Conservation (phyloP, 2,113 vertebrate genomes). For the Eubucco bourcierii region DNA sequence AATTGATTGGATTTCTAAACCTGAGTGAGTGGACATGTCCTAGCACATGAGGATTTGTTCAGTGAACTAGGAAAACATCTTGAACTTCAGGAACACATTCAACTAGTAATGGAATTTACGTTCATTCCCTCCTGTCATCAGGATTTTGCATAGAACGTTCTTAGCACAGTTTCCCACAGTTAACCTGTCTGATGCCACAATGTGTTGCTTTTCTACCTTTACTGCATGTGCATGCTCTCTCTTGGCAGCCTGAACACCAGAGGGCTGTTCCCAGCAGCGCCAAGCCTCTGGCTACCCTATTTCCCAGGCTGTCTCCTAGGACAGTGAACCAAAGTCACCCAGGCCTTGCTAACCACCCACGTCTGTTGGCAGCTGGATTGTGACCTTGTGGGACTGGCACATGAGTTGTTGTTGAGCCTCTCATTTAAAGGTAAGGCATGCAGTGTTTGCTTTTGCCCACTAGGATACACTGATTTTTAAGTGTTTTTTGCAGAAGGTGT, state of each 20-base stretch:
- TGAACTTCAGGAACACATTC: not conserved
- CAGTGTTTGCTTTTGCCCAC: not conserved
- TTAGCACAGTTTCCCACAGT: not conserved
- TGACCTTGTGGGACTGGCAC: not conserved
- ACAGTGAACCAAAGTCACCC: not conserved
- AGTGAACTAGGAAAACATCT: not conserved
- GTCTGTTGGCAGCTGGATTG: not conserved
- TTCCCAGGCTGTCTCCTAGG: not conserved
- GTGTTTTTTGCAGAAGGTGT: not conserved
- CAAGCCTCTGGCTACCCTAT: not conserved
- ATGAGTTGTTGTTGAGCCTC: too few relatives aligned
- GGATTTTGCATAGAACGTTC: not conserved
- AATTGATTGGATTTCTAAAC: not conserved
- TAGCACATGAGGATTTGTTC: not conserved
- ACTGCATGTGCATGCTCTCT: accelerated
- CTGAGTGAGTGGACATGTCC: not conserved
- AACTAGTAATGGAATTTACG: not conserved
- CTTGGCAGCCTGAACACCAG: not conserved
- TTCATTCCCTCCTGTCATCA: not conserved
- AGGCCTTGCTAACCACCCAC: not conserved
- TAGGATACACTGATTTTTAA: not conserved
- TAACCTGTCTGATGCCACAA: not conserved
- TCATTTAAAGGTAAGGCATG: not conserved
- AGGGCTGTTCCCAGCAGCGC: not conserved
- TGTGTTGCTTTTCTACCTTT: not conserved